Evolutionary conservation across 2,797 vertebrate species (phyloP).

Genomic region (Anableps anableps): DNA sequence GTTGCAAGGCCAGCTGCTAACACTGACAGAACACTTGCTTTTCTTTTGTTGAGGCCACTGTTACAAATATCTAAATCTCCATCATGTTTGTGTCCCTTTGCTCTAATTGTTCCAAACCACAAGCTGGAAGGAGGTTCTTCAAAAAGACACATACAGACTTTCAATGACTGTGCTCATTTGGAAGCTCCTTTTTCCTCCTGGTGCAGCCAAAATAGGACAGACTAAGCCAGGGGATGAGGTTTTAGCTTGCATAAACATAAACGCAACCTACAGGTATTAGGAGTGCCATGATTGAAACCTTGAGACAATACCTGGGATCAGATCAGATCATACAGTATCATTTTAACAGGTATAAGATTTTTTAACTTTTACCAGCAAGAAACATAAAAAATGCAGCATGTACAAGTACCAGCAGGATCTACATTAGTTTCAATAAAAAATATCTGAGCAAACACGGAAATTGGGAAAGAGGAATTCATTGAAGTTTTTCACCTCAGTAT

Average conservation of each 20-base stretch:
- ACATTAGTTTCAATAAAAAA: not conserved
- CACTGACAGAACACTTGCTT: constrained; percentile 30
- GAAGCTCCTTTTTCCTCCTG: constrained; percentile 24
- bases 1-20: constrained; percentile 31
- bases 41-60: constrained; percentile 54
- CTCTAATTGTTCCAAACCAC: constrained; percentile 52
- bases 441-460: not conserved
- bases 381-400: not conserved
- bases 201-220: constrained; percentile 3
- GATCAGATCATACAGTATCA: too few relatives aligned
- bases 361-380: not conserved
- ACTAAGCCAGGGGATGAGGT: not conserved
- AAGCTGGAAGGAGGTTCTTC: constrained; percentile 50
- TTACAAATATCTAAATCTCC: constrained; percentile 43
- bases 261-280: not conserved
- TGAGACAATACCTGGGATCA: not conserved
- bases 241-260: not conserved
- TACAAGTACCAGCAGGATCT: not conserved
- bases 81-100: constrained; percentile 35
- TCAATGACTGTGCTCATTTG: constrained; percentile 46
- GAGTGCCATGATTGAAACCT: not conserved
- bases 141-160: constrained; percentile 46
- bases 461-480: not conserved
- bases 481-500: not conserved
- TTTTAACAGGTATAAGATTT: too few relatives aligned